A percentile compares a stretch with the other conserved stretches of the same genome.
Conservation (phyloP, 2,888 invertebrate genomes). For the Operophtera brumata region DNA sequence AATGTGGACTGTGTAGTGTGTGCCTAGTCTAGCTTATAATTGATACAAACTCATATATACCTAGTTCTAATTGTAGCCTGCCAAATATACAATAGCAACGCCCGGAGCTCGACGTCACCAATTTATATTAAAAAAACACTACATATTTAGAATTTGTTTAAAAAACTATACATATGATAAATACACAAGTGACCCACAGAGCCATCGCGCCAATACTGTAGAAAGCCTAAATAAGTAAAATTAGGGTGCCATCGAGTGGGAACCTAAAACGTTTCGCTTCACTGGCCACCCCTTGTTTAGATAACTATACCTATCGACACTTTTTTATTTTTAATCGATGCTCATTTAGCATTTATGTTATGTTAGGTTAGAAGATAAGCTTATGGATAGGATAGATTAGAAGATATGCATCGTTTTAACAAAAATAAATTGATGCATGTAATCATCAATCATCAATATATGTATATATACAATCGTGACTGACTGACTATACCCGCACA, state of each 20-base stretch:
- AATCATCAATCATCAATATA: too few species aligned
- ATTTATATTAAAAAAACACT: neutral
- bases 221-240: constrained; percentile 31
- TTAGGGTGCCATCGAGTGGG: constrained; percentile 41
- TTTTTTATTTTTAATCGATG: constrained; percentile 37
- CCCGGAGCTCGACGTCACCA: neutral
- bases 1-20: too few species aligned
- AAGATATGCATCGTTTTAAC: constrained; percentile 11
- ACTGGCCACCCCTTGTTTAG: constrained; percentile 52
- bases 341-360: neutral
- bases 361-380: too few species aligned
- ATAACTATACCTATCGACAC: constrained; percentile 40
- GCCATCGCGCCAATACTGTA: constrained; percentile 30
- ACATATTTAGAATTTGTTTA: neutral
- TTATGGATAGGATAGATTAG: too few species aligned
- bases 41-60: too few species aligned
- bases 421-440: neutral
- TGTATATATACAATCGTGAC: too few species aligned
- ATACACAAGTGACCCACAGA: constrained; percentile 10
- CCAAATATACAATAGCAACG: neutral
- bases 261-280: constrained; percentile 47
- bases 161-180: neutral
- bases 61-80: neutral
- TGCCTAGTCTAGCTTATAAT: too few species aligned
- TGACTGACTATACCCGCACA: too few species aligned